Evolutionary conservation across 23 tunicate genomes (phyloP), one percentile per base, ranked within the genome.

Genomic region (Clavelina lepadiformis): DNA sequence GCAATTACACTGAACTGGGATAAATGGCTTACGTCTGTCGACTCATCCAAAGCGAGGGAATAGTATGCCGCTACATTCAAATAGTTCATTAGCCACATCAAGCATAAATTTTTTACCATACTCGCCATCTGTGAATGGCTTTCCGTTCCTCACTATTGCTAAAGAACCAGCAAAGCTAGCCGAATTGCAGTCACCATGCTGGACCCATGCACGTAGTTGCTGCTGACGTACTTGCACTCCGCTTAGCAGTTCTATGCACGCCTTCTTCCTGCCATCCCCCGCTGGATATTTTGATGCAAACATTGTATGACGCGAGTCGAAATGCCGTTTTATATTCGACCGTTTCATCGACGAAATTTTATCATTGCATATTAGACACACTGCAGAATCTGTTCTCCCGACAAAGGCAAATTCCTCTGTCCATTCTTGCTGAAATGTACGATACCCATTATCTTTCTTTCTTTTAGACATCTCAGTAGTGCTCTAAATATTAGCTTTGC

Each of bases 1-100:
- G 73, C 73, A 67, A 47, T 67, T 67, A 67, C n/a, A 67, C 73
- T 67, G 62, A 67, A 67, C 62, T 67, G 73, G n/a, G 73, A 67
- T 67, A 67, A 49, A 50, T 67, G 73, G 34, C 73, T 67, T 67
- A 67, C 61, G 61, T 67, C 73, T 67, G 73, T 49, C 26, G 73
- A 67, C 73, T 67, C 73, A 50, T 67, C 73, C 5, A 67, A 67
- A 67, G 73, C 73, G 62, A 67, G 73, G 29, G 73, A 67, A 67
- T 24, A 67, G 11, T 24, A 67, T 67, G 61, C 73, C 62, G 73
- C 73, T 67, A 59, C 24, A 50, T 67, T 67, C 25, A 63, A 63
- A 63, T 31, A 22, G 35, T 23, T 63, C 51, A 63, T 63, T 63
- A 63, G 69, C 69, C 51, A 63, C 69, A 66, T 66, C 57, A 66